These are phyloP conservation scores for Leptoteleia sp. DNA, from an alignment of 1,140 invertebrate species.

Conservation along the genomic window DNA sequence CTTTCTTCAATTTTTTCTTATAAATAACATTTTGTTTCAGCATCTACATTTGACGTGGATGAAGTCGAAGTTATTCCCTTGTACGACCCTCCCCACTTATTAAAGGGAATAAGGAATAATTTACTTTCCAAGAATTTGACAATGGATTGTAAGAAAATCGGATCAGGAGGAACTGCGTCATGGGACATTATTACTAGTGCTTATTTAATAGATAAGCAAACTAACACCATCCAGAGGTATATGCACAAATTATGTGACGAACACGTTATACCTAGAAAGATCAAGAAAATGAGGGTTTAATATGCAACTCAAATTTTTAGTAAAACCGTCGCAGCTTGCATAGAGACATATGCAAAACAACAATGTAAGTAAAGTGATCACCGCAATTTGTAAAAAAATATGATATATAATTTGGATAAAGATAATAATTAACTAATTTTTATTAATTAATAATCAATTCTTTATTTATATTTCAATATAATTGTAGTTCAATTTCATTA, in stretches of 20 bases:
- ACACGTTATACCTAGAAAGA: background rate
- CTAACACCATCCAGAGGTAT: background rate
- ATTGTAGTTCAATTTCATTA: no score
- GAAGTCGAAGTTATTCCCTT: background rate
- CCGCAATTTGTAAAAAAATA: no score
- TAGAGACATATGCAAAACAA: background rate
- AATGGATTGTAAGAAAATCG: background rate
- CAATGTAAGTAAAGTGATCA: conserved; percentile 12
- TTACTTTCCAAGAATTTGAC: conserved; percentile 19
- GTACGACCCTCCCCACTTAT: conserved; percentile 20
- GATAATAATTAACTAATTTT: no score
- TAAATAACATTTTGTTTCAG: no score
- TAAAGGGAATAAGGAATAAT: conserved; percentile 35
- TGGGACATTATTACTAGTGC: no score
- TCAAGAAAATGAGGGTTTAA: conserved; percentile 23
- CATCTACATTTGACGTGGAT: no score
- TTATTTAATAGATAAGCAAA: no score
- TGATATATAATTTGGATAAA: no score
- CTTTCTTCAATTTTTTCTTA: no score
- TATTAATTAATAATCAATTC: background rate
- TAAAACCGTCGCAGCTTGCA: background rate
- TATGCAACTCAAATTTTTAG: conserved; percentile 16
- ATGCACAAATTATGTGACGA: conserved; percentile 12
- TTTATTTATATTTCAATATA: no score
- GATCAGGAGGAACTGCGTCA: no score